phyloP scores from a whole-genome alignment of 2,797 vertebrate genomes.

The Cryptoprocta ferox region DNA sequence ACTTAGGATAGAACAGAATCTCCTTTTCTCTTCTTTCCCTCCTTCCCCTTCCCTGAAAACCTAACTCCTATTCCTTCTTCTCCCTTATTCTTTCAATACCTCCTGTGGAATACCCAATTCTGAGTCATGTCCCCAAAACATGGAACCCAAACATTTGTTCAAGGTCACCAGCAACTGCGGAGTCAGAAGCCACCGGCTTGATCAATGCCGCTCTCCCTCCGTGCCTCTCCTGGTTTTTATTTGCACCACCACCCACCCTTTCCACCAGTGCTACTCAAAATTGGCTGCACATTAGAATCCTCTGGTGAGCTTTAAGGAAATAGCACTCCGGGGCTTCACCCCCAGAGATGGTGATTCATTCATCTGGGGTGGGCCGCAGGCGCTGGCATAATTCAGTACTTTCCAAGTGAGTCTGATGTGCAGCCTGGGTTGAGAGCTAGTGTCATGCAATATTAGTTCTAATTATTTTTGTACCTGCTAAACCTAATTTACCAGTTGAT shows the following conservation, averaged over 20 bases:
- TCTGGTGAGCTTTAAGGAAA: background rate
- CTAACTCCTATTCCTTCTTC: background rate
- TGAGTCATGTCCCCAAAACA: background rate
- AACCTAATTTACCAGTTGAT: background rate
- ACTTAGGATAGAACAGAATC: background rate
- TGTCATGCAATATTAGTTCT: background rate
- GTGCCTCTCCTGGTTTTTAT: background rate
- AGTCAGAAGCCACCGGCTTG: background rate
- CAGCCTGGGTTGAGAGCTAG: background rate
- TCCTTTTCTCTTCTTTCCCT: background rate
- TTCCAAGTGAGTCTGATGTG: background rate
- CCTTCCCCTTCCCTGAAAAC: background rate
- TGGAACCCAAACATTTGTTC: background rate
- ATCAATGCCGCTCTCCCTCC: background rate
- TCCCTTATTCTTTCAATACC: background rate
- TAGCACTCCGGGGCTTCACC: rapidly evolving
- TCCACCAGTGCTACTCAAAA: background rate
- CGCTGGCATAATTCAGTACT: background rate
- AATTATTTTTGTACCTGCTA: background rate
- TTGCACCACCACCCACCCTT: background rate
- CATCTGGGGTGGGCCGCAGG: background rate
- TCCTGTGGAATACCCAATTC: background rate
- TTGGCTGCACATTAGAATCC: background rate
- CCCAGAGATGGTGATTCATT: background rate
- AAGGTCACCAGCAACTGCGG: background rate